A percentile compares a stretch with the other conserved stretches of the same genome.
Conservation (phyloP, 2,113 vertebrate genomes). For the Lamprotornis superbus region DNA sequence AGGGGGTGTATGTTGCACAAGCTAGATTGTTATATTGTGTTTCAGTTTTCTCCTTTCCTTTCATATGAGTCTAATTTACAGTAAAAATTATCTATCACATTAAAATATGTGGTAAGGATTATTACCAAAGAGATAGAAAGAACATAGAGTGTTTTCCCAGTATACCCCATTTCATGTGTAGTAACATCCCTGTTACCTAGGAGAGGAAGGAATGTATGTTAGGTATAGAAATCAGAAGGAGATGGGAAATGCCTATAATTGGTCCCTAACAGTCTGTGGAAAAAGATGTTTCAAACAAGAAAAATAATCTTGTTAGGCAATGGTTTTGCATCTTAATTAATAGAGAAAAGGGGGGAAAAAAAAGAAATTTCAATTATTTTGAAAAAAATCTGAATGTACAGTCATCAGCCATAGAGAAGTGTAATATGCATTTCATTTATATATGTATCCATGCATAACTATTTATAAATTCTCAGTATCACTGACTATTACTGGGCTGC, state of each 20-base stretch:
- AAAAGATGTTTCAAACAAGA: slow-evolving; percentile 48
- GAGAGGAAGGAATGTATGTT: slow-evolving; percentile 25
- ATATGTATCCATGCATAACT: neutral
- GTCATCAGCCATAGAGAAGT: neutral
- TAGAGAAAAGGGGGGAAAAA: neutral
- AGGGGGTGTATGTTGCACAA: neutral
- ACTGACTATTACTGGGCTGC: slow-evolving; percentile 60
- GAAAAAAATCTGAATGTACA: slow-evolving; percentile 9
- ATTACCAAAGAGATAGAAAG: slow-evolving; percentile 17
- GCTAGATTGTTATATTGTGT: neutral
- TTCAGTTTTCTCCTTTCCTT: slow-evolving; percentile 32
- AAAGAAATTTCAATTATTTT: slow-evolving; percentile 17
- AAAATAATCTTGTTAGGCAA: slow-evolving; percentile 36
- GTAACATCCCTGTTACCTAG: slow-evolving; percentile 56
- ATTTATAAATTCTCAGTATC: slow-evolving; percentile 67
- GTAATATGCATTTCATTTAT: slow-evolving; percentile 33
- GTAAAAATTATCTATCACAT: neutral
- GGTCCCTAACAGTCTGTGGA: slow-evolving; percentile 60
- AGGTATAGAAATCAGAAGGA: slow-evolving; percentile 58
- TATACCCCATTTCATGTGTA: neutral
- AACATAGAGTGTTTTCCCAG: slow-evolving; percentile 1
- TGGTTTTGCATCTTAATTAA: slow-evolving; percentile 36
- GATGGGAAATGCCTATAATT: slow-evolving; percentile 65
- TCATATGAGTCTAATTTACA: slow-evolving; percentile 1
- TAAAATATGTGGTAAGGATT: slow-evolving; percentile 13